These are phyloP conservation scores for Danionella cerebrum DNA, from an alignment of 2,113 vertebrate genomes.

Conservation along the genomic window DNA sequence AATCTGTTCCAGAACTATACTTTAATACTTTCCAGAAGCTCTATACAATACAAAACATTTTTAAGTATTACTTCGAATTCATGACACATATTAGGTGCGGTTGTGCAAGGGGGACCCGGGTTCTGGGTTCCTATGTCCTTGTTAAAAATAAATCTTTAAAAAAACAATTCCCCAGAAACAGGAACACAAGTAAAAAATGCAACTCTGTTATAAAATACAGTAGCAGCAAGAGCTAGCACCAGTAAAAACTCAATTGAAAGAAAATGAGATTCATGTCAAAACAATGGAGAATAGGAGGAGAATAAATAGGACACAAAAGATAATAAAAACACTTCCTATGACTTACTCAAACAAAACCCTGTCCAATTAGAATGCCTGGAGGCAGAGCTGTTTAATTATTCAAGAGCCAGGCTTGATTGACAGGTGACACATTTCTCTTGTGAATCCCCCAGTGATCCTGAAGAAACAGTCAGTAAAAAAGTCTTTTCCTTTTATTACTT, in stretches of 20 bases:
- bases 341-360: conserved; percentile 76
- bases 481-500: conserved; percentile 76
- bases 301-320: conserved; percentile 54
- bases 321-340: conserved; percentile 72
- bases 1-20: no score
- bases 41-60: no score
- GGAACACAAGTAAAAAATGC: conserved; percentile 73
- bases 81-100: no score
- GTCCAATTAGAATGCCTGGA: conserved; percentile 94
- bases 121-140: no score
- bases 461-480: conserved; percentile 58
- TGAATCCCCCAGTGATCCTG: conserved; percentile 55
- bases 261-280: no score
- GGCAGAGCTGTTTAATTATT: conserved; percentile 81
- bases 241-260: conserved; percentile 77
- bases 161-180: no score
- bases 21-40: no score
- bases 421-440: conserved; percentile 61
- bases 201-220: conserved; percentile 97
- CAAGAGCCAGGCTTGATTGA: conserved; percentile 62
- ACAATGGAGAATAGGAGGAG: conserved; percentile 5
- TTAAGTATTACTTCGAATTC: no score
- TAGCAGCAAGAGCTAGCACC: conserved; percentile 94
- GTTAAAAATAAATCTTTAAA: no score
- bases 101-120: no score